Evolutionary conservation across 2,888 invertebrate species (phyloP), one percentile per base, ranked within the genome.

Genomic region (Polyommatus iphigenia): DNA sequence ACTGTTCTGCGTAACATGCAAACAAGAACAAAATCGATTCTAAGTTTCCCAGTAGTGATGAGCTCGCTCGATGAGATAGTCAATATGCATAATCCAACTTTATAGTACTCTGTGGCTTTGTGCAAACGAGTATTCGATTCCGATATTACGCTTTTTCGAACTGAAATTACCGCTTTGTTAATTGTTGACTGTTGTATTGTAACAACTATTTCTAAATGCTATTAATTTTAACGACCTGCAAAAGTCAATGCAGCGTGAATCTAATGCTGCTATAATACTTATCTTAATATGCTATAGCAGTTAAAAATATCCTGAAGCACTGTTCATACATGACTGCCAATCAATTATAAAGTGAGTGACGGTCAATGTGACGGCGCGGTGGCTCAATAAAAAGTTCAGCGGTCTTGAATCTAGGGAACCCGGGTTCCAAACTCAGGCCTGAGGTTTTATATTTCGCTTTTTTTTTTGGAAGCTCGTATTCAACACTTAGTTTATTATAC

Each of bases 1-100:
- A 86, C 85, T 83, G 84, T 84, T 88, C 85, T 78, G 78, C 87
- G 72, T 77, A 29, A 72, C 71, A 41, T 54, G 77, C 57, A 72
- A 77, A 77, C 77, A 54, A 41, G 57, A 77, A 72, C 72, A 77
- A 77, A 77, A 36, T 72, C 77, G 36, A 77, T 73, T 72, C 72
- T 57, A 20, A 73, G 75, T 54, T 50, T 24, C 50, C 46, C 72
- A 73, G 54, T 24, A 75, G 29, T 75, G 29, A 54, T 75, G 24
- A 73, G 73, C 46, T 20, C 41, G 46, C 46, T 73, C 73, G 73
- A 73, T 73, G 75, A 75, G 54, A 32, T 50, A 13, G 75, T 75
- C 50, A 75, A 75, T 54, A 75, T 54, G 75, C 29, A 54, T 75
- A 24, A 75, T 54, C 75, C 18, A 75, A 75, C 24, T 75, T 75